Base-by-base conservation (phyloP, 2,113 vertebrate species). In the Malaclemys terrapin region DNA sequence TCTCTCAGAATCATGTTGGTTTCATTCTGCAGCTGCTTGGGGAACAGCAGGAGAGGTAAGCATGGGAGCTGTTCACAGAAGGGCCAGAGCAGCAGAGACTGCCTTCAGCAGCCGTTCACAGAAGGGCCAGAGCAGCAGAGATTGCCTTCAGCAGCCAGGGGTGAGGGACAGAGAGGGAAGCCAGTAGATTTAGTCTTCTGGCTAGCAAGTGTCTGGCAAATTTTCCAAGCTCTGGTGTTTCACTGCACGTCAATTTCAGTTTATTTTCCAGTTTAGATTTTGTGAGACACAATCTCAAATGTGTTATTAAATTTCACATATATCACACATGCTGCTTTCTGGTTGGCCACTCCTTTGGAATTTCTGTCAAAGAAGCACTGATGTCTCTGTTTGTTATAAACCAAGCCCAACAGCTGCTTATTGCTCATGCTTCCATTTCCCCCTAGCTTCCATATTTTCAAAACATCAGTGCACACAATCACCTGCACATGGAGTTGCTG, bases 301-400 rank as follows among this genome's bases (percentile, higher is more conserved):
- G 84, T 47, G 19, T 91, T 83, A n/a, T 82, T n/a, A 69, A n/a
- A 75, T 93, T 89, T 85, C 90, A 75, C 31, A 75, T 89, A 86
- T 81, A 62, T 91, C 87, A 89, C 49, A 35, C 79, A 91, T 89
- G 87, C 91, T 94, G 87, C 95, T 94, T 95, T 95, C 90, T 96
- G 93, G 90, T 96, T 95, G 92, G 83, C 89, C 89, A 54, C 89
- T 92, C 85, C 62, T 91, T 96, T 80, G 85, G 93, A 52, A 75
- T 65, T 82, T 75, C 87, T 95, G 85, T 86, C 89, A 81, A n/a
- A 84, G 47, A 91, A 96, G 84, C 17, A n/a, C 17, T 19, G 17
- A 20, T 20, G 65, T 38, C 9, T n/a, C 8, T 69, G 65, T 69
- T 69, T 69, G 31, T n/a, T 69, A 69, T 31, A 69, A 69, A 69